Evolutionary conservation across 2,113 vertebrate species (phyloP).

Genomic region (Percopsis transmontana): DNA sequence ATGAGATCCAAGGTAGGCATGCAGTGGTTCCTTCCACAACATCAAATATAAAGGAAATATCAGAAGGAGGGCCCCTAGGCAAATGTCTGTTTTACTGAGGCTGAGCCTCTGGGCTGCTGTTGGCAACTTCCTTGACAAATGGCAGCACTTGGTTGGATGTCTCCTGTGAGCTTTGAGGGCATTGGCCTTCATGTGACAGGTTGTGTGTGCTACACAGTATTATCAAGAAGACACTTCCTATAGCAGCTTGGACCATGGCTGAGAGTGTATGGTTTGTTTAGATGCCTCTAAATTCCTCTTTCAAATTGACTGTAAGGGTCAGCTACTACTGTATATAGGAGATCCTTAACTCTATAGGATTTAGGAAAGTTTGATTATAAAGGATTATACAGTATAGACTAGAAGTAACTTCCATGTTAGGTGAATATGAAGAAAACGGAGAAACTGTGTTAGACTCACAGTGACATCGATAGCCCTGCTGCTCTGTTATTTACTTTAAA

Average conservation of each 20-base stretch:
- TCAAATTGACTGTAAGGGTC: not conserved
- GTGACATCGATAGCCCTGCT: too few species aligned
- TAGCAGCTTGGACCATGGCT: slow-evolving; percentile 7
- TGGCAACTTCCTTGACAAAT: slow-evolving; percentile 79
- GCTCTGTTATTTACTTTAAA: too few species aligned
- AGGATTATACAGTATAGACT: too few species aligned
- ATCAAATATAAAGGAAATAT: slow-evolving; percentile 63
- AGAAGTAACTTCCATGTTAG: too few species aligned
- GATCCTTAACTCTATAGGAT: too few species aligned
- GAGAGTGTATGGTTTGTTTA: not conserved
- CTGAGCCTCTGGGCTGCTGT: slow-evolving; percentile 79
- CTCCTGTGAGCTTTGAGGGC: slow-evolving; percentile 62
- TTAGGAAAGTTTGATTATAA: too few species aligned
- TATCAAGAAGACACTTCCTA: slow-evolving; percentile 20
- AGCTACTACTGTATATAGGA: not conserved
- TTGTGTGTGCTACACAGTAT: slow-evolving; percentile 40
- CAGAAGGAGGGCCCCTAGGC: slow-evolving; percentile 71
- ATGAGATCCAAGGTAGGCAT: slow-evolving; percentile 49
- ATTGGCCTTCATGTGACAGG: slow-evolving; percentile 70
- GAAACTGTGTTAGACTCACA: too few species aligned
- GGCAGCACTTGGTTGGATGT: slow-evolving; percentile 74
- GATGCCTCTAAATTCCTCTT: not conserved
- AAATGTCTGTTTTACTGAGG: slow-evolving; percentile 81
- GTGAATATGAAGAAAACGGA: too few species aligned
- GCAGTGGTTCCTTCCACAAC: slow-evolving; percentile 58